phyloP scores from a whole-genome alignment of 2,888 invertebrate species.

The Cactoblastis cactorum region DNA sequence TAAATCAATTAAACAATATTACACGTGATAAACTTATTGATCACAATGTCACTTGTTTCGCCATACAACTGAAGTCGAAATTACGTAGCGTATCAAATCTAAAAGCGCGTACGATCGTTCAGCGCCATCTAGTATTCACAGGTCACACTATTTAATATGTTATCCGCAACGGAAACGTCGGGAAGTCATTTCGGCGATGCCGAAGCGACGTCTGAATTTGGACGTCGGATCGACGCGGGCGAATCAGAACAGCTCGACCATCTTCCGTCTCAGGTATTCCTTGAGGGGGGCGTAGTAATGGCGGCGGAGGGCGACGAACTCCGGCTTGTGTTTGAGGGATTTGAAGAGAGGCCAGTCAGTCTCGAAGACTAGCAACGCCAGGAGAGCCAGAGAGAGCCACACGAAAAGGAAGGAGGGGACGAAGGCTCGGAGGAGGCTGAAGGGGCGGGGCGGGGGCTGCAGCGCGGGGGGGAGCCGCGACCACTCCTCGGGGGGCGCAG shows the following conservation, averaged over 20 bases:
- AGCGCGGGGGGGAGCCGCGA: conserved; percentile 47
- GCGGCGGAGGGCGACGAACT: conserved; percentile 85
- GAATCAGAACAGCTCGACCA: conserved; percentile 82
- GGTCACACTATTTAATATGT: background rate
- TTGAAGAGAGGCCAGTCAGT: conserved; percentile 86
- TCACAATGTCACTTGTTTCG: background rate
- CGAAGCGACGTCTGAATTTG: conserved; percentile 1
- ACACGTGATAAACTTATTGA: too few species aligned
- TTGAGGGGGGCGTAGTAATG: conserved; percentile 92
- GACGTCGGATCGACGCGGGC: conserved; percentile 8
- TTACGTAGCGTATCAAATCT: background rate
- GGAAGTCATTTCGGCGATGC: background rate
- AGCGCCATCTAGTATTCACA: background rate
- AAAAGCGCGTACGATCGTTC: background rate
- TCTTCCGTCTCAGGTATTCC: conserved; percentile 84
- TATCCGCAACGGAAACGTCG: conserved; percentile 23
- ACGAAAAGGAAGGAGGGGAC: conserved; percentile 89
- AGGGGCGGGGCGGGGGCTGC: conserved; percentile 52
- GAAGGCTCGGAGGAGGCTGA: conserved; percentile 85
- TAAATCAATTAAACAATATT: background rate
- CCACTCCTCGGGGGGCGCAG: conserved; percentile 54
- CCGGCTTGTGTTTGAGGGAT: conserved; percentile 85
- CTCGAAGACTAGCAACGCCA: conserved; percentile 87
- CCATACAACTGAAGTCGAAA: background rate
- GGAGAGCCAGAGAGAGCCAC: conserved; percentile 82